Conservation (phyloP, 2,113 vertebrate species). For the Dromas ardeola region DNA sequence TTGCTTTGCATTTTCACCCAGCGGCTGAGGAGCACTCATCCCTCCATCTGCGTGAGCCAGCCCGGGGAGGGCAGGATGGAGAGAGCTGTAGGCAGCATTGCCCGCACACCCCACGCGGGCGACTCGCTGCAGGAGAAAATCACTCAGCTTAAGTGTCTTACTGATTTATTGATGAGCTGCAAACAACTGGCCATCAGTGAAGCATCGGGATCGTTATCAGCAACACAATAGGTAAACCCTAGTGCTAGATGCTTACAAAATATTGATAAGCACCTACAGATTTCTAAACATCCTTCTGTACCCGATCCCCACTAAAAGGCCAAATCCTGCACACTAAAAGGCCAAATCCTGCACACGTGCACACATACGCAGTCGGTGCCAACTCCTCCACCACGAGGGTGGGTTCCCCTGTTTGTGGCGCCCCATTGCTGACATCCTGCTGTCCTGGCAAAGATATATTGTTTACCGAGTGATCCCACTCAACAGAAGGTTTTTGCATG, state of each 20-base stretch:
- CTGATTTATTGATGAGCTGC: background rate
- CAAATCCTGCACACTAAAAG: background rate
- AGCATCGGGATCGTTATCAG: background rate
- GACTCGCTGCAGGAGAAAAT: background rate
- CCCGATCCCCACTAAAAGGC: background rate
- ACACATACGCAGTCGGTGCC: too few species aligned
- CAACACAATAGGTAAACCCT: background rate
- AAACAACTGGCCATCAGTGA: background rate
- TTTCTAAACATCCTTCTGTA: background rate
- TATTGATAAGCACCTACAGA: background rate
- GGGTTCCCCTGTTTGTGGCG: background rate
- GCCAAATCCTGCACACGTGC: background rate
- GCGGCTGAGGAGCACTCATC: background rate
- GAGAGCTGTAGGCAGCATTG: too few species aligned
- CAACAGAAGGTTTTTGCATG: background rate
- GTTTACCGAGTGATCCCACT: background rate
- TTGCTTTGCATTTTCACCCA: background rate
- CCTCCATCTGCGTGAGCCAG: background rate
- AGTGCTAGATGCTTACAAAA: background rate
- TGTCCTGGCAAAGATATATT: background rate
- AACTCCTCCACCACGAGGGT: background rate
- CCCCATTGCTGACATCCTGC: background rate
- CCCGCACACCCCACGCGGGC: fast-evolving
- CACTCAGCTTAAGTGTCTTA: background rate
- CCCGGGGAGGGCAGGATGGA: fast-evolving